Evolutionary conservation across 2,888 invertebrate genomes (phyloP), one percentile per base, ranked within the genome.

Genomic region (Lordiphosa andalusiaca): DNA sequence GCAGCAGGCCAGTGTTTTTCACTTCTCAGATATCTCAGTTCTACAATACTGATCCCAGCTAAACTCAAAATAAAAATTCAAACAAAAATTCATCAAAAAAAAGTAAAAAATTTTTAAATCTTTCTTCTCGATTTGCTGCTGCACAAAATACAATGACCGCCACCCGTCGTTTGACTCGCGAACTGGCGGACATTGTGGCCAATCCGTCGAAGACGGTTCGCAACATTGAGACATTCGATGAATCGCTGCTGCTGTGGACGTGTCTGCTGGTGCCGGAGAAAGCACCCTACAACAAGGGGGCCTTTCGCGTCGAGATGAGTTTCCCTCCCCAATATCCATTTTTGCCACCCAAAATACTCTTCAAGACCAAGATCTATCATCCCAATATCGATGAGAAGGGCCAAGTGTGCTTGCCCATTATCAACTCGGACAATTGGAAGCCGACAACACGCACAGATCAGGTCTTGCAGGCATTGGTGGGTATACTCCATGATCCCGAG

Each of bases 381-480:
- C 99, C 99, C 48, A 99, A 99, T 89, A 95, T 99, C 87, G 99
- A 99, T 91, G 99, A 99, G 90, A 99, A 98, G 88, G 99, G 99
- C 1, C 98, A 99, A 89, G 95, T 99, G 12, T 99, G 99, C 90
- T 91, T 99, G 87, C 97, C 98, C 5, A 98, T 99, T 73, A 98
- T 99, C 84, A 96, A 95, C 88, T 95, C 98, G 39, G 99, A 99
- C 89, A 98, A 99, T 90, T 99, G 99, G 99, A 99, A 99, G 91
- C 99, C 99, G 52, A 99, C 99, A 53, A 99, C 99, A 13, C 98
- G 98, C 92, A 98, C 98, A 78, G 98, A 98, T 91, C 98, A 99
- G 94, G 98, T 99, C 57, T 95, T 99, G 86, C 96, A 98, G 92
- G 95, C 98, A n/a, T 91, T 99, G 87, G 94, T 98, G 81, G 96